These are phyloP conservation scores for Phaethornis superciliosus DNA, from an alignment of 2,113 vertebrate species.

Conservation along the genomic window DNA sequence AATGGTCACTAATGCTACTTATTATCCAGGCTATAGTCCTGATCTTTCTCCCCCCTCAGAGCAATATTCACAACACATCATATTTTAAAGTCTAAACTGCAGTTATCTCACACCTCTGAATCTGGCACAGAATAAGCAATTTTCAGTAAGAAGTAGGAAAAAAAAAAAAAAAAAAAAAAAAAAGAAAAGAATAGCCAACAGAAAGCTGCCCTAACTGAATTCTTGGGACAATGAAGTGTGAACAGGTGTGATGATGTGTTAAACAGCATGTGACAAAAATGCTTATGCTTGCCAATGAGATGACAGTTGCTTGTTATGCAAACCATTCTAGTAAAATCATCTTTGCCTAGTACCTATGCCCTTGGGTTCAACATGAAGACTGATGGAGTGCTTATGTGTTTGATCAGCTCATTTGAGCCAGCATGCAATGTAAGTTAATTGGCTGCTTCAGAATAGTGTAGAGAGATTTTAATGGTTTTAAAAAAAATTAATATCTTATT, in stretches of 20 bases:
- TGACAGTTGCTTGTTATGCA: slow-evolving; percentile 62
- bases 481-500: slow-evolving; percentile 48
- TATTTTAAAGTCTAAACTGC: neutral
- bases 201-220: slow-evolving; percentile 22
- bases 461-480: slow-evolving; percentile 37
- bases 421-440: slow-evolving; percentile 64
- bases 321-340: slow-evolving; percentile 53
- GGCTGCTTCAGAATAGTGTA: slow-evolving; percentile 34
- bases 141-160: neutral
- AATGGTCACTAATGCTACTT: neutral
- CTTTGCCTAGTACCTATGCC: slow-evolving; percentile 41
- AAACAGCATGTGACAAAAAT: slow-evolving; percentile 68
- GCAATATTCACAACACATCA: neutral
- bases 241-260: slow-evolving; percentile 64
- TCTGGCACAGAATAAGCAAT: neutral
- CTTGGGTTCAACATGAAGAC: slow-evolving; percentile 63
- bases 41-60: neutral
- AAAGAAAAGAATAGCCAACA: slow-evolving; percentile 27
- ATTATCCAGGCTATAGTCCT: neutral
- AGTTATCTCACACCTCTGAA: neutral
- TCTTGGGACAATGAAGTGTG: slow-evolving; percentile 51
- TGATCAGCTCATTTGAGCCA: slow-evolving; percentile 64
- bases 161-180: neutral
- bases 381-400: slow-evolving; percentile 43
- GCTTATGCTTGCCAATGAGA: slow-evolving; percentile 59